These are phyloP conservation scores for Lepidurus arcticus DNA, from an alignment of 1,140 invertebrate species.

Conservation along the genomic window DNA sequence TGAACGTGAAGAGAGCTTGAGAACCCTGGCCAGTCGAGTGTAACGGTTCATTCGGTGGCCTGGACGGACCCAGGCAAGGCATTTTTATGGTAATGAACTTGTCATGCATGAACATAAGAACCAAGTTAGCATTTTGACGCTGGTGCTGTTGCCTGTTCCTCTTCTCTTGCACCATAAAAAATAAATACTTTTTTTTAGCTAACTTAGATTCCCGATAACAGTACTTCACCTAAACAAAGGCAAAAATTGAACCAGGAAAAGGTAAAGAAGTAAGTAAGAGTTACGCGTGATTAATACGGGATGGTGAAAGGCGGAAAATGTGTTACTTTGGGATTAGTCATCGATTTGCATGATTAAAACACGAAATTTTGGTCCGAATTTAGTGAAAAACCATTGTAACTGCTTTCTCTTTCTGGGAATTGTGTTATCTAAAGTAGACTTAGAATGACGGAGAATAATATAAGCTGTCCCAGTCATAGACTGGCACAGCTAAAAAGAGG, in stretches of 20 bases:
- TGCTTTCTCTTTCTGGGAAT: not conserved
- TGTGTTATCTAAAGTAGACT: slow-evolving; percentile 29
- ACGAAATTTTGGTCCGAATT: slow-evolving; percentile 28
- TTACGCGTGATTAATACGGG: not conserved
- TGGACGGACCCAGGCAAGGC: not conserved
- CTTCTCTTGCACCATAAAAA: not conserved
- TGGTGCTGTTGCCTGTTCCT: not conserved
- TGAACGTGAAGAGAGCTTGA: not conserved
- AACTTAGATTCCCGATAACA: not conserved
- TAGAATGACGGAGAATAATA: slow-evolving; percentile 36
- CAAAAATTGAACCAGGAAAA: not conserved
- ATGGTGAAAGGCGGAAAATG: not conserved
- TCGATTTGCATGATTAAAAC: slow-evolving; percentile 28
- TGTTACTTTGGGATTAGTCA: not conserved
- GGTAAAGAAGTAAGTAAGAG: not conserved
- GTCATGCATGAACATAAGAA: slow-evolving; percentile 16
- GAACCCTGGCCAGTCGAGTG: not conserved
- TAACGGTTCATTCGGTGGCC: slow-evolving; percentile 17
- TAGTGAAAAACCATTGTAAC: not conserved
- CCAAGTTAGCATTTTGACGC: not conserved
- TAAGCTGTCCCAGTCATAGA: too few species aligned
- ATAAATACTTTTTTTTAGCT: not conserved
- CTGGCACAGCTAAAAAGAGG: too few species aligned
- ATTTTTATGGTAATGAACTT: slow-evolving; percentile 22
- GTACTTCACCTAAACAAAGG: not conserved